phyloP scores from a whole-genome alignment of 2,797 vertebrate species.

The Myripristis jacobus region DNA sequence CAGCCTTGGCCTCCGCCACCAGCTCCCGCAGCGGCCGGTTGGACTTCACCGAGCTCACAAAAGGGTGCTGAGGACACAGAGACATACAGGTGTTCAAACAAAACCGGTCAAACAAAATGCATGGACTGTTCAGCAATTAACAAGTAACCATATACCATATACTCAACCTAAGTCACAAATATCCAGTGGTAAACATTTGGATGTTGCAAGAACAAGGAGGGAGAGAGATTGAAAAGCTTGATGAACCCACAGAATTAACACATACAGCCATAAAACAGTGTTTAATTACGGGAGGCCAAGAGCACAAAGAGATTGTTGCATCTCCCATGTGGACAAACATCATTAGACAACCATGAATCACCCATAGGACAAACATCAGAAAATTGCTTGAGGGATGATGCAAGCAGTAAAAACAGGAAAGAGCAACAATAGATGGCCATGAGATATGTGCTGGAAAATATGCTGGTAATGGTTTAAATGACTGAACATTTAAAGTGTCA shows the following conservation, averaged over 20 bases:
- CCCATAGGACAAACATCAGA: background rate
- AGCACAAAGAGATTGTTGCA: background rate
- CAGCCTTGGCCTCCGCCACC: conserved; percentile 97
- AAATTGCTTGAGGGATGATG: background rate
- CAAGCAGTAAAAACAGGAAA: background rate
- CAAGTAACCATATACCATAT: background rate
- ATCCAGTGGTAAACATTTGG: no score
- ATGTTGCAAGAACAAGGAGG: no score
- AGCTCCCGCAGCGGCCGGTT: conserved; percentile 92
- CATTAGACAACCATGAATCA: background rate
- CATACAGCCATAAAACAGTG: conserved; percentile 1
- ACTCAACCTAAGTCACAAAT: no score
- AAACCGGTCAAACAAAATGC: background rate
- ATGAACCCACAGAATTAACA: background rate
- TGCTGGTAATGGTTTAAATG: no score
- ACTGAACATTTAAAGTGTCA: no score
- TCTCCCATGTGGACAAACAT: no score
- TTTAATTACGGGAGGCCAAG: background rate
- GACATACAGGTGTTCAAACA: background rate
- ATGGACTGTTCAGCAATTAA: background rate
- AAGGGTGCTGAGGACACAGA: conserved; percentile 86
- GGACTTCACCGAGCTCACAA: conserved; percentile 85
- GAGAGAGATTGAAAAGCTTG: no score
- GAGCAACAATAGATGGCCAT: background rate
- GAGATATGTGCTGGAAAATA: no score